phyloP scores from a whole-genome alignment of 2,797 vertebrate genomes.

The Sebastes minor region DNA sequence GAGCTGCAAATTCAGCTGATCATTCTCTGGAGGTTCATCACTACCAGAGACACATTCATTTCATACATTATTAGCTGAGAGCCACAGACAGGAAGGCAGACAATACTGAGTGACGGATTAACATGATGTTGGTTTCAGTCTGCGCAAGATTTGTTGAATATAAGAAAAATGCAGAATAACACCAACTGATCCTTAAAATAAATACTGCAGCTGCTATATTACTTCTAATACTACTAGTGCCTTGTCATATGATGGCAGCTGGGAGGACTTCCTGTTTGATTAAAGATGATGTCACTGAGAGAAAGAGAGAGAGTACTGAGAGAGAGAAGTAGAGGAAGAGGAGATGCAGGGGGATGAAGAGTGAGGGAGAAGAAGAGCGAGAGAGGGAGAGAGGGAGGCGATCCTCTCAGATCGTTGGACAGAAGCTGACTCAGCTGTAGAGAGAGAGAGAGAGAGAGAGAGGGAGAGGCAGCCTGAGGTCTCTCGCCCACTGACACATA shows the following conservation, averaged over 20 bases:
- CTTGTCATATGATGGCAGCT: not conserved
- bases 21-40: not conserved
- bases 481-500: conserved; percentile 62
- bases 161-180: not conserved
- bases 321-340: not conserved
- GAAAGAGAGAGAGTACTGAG: not conserved
- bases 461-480: conserved; percentile 6
- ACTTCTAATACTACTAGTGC: not conserved
- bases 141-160: not conserved
- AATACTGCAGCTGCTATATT: not conserved
- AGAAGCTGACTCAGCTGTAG: conserved; percentile 43
- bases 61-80: not conserved
- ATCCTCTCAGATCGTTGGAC: conserved; percentile 15
- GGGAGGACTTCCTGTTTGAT: conserved; percentile 2
- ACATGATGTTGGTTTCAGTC: not conserved
- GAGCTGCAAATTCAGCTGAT: not conserved
- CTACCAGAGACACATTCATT: not conserved
- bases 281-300: not conserved
- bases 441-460: conserved; percentile 1
- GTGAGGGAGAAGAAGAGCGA: conserved; percentile 1
- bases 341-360: not conserved
- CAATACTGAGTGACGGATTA: not conserved
- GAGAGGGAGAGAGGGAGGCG: not conserved
- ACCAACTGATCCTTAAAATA: not conserved
- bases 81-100: not conserved